Conservation (phyloP, 2,113 vertebrate genomes). For the Hemichromis elongatus region DNA sequence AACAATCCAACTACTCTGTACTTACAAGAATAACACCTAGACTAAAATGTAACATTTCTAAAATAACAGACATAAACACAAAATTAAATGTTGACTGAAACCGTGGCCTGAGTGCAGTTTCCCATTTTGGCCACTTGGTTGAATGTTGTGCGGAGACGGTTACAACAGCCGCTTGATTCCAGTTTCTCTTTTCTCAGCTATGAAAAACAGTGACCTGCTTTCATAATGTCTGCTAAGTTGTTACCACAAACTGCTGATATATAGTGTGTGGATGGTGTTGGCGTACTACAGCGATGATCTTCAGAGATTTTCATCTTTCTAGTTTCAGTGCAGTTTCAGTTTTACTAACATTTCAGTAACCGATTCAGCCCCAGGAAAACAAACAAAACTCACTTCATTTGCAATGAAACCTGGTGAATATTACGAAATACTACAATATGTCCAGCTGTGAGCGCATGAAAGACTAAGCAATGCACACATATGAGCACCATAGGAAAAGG, state of each 20-base stretch:
- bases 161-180: rapidly evolving
- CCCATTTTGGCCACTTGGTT: neutral
- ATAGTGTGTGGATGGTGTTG: neutral
- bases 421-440: neutral
- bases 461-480: neutral
- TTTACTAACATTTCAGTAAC: neutral
- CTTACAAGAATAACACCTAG: neutral
- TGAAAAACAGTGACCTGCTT: neutral
- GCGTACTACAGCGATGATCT: neutral
- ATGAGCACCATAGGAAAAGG: neutral
- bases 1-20: neutral
- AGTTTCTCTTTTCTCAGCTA: neutral
- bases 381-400: rapidly evolving
- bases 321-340: neutral
- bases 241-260: neutral
- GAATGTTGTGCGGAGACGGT: neutral
- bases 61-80: neutral
- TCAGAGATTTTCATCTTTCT: neutral
- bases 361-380: neutral
- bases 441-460: neutral
- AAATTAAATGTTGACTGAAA: neutral
- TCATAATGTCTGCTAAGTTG: neutral
- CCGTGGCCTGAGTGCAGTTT: neutral
- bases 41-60: too few relatives aligned
- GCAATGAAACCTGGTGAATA: neutral